Conservation (phyloP, 2,113 vertebrate genomes). For the Anarhynchus alexandrinus region DNA sequence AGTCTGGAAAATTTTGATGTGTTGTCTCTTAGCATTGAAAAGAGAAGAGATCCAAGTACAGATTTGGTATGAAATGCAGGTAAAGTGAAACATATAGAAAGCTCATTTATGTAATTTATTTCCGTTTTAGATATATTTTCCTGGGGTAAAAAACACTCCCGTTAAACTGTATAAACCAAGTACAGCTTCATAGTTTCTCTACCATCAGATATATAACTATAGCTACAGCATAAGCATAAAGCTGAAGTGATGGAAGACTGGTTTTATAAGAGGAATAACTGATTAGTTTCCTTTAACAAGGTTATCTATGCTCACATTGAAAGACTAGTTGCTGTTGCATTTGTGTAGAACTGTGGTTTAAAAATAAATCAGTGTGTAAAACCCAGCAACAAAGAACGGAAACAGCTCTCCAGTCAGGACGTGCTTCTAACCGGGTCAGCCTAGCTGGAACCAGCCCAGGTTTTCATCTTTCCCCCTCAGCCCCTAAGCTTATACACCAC, state of each 20-base stretch:
- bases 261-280: background rate
- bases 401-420: background rate
- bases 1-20: background rate
- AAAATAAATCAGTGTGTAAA: background rate
- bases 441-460: background rate
- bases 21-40: background rate
- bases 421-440: background rate
- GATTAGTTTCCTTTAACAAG: background rate
- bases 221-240: background rate
- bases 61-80: background rate
- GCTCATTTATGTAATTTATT: background rate
- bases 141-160: background rate
- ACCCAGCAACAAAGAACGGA: background rate
- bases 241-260: background rate
- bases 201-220: background rate
- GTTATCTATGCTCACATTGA: background rate
- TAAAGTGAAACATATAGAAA: background rate
- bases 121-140: background rate
- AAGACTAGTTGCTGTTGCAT: background rate
- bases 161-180: background rate
- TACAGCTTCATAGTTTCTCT: background rate
- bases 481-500: background rate
- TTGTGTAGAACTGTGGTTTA: background rate
- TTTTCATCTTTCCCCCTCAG: background rate
- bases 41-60: background rate